phyloP scores from a whole-genome alignment of 92 coral and sea anemone species.

The Phenganax subtilis region DNA sequence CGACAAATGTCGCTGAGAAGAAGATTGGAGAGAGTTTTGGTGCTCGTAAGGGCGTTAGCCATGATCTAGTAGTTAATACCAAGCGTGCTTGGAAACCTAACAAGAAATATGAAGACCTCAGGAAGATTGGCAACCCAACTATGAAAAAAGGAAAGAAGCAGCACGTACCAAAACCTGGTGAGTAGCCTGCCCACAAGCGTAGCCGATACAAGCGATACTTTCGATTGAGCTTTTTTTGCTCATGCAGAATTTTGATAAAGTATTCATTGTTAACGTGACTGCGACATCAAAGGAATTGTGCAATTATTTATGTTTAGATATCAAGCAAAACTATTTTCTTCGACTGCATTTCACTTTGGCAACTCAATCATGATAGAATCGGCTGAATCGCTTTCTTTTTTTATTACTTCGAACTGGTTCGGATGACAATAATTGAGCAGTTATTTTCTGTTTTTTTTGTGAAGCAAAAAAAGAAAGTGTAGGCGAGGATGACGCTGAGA shows the following conservation, averaged over 20 bases:
- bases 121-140: constrained; percentile 24
- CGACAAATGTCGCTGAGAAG: constrained; percentile 29
- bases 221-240: no score
- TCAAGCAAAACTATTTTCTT: neutral
- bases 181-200: neutral
- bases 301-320: no score
- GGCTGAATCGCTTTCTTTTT: neutral
- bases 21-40: constrained; percentile 40
- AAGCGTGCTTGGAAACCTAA: constrained; percentile 43
- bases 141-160: constrained; percentile 27
- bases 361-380: neutral
- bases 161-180: constrained; percentile 30
- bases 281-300: no score
- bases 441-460: neutral
- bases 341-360: neutral
- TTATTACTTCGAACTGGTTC: neutral
- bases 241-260: no score
- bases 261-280: no score
- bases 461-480: neutral
- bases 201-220: no score
- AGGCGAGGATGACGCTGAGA: constrained; percentile 28
- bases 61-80: constrained; percentile 34
- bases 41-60: constrained; percentile 31
- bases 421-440: neutral
- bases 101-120: constrained; percentile 38